Evolutionary conservation across 1,140 invertebrate genomes (phyloP).

Genomic region (Aphelenchoides besseyi): DNA sequence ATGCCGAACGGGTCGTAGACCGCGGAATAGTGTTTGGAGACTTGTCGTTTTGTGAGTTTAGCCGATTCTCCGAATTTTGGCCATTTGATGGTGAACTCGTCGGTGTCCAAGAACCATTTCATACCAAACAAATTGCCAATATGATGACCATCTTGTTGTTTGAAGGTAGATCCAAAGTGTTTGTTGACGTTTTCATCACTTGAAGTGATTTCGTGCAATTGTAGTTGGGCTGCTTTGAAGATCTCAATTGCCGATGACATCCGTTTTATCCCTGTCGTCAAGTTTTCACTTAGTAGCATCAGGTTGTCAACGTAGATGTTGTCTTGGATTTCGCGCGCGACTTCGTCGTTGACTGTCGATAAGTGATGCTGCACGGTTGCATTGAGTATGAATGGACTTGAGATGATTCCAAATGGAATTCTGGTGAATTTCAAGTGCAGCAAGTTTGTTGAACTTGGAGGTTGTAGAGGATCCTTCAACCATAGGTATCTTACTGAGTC

Average conservation of each 20-base stretch:
- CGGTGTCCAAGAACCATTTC: neutral
- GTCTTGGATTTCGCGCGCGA: neutral
- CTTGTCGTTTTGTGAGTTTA: neutral
- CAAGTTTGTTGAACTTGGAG: neutral
- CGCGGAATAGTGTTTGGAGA: neutral
- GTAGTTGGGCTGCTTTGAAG: neutral
- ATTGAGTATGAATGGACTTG: neutral
- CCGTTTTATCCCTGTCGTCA: neutral
- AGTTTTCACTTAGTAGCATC: neutral
- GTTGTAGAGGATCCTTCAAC: neutral
- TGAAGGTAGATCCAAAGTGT: neutral
- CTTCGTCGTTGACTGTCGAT: neutral
- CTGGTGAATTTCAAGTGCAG: neutral
- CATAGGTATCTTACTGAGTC: neutral
- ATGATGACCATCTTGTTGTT: neutral
- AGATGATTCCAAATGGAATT: neutral
- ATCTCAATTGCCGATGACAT: neutral
- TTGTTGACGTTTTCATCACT: neutral
- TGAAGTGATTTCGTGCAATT: neutral
- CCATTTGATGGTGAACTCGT: neutral
- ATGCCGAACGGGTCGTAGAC: neutral
- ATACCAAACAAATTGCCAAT: neutral
- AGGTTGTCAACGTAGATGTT: conserved; percentile 9
- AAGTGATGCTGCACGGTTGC: neutral
- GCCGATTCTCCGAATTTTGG: neutral